A percentile compares a stretch with the other conserved stretches of the same genome.
phyloP scores from a whole-genome alignment of 1,140 invertebrate genomes.

The Drosophila lacertosa region DNA sequence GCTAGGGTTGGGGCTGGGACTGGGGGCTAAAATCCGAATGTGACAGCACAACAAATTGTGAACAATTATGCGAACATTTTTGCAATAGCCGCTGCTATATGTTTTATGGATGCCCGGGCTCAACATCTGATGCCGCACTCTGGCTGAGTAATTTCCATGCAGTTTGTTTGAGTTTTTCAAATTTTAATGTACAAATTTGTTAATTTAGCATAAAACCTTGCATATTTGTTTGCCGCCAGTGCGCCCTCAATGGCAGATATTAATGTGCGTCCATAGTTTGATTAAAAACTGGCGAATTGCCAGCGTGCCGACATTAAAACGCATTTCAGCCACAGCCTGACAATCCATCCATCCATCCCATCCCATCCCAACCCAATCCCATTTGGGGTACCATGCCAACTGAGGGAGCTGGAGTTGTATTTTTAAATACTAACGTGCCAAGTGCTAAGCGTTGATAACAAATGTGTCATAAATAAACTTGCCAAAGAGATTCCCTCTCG shows the following conservation, averaged over 20 bases:
- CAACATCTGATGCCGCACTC: slow-evolving; percentile 17
- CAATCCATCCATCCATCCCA: slow-evolving; percentile 73
- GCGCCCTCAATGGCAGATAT: slow-evolving; percentile 70
- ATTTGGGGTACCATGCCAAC: slow-evolving; percentile 19
- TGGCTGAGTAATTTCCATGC: slow-evolving; percentile 76
- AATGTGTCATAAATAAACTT: slow-evolving; percentile 33
- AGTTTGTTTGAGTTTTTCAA: slow-evolving; percentile 78
- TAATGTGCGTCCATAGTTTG: slow-evolving; percentile 79
- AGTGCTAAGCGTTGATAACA: slow-evolving; percentile 27
- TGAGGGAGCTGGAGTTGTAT: slow-evolving; percentile 33
- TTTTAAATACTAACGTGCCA: slow-evolving; percentile 22
- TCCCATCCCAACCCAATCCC: slow-evolving; percentile 5
- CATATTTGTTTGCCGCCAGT: slow-evolving; percentile 67
- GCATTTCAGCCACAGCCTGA: slow-evolving; percentile 58
- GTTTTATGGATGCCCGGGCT: slow-evolving; percentile 30
- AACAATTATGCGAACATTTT: slow-evolving; percentile 79
- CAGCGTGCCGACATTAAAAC: slow-evolving; percentile 63
- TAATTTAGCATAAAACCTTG: slow-evolving; percentile 83
- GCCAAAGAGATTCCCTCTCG: not conserved
- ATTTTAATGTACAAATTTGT: slow-evolving; percentile 84
- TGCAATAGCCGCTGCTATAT: slow-evolving; percentile 51
- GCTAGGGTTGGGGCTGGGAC: not conserved
- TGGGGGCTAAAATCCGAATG: not conserved
- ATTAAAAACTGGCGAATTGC: slow-evolving; percentile 74
- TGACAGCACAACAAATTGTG: slow-evolving; percentile 75